Evolutionary conservation across 2,888 invertebrate genomes (phyloP).

Genomic region (Pollenia labialis): DNA sequence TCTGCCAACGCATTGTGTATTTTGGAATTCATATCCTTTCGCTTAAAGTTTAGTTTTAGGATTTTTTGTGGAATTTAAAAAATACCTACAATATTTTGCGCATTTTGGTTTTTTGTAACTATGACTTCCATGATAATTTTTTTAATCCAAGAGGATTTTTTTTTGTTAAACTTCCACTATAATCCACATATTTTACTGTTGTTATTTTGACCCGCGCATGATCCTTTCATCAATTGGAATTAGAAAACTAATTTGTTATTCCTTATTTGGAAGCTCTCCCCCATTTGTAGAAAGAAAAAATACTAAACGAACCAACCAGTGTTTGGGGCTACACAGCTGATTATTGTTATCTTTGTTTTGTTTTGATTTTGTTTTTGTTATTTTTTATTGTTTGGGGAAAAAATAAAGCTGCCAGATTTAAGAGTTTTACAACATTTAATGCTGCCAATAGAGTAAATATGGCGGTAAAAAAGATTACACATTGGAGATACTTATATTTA

Average conservation of each 20-base stretch:
- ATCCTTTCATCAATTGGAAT: conserved; percentile 60
- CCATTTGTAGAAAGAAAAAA: conserved; percentile 15
- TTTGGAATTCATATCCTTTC: conserved; percentile 63
- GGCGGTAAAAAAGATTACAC: too few relatives aligned
- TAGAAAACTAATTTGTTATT: conserved; percentile 29
- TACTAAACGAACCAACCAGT: conserved; percentile 6
- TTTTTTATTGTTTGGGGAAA: neutral
- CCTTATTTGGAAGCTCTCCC: conserved; percentile 29
- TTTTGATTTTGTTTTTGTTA: conserved; percentile 58
- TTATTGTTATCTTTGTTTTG: conserved; percentile 60
- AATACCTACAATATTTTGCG: conserved; percentile 55
- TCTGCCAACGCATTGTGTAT: conserved; percentile 58
- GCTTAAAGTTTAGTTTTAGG: conserved; percentile 16
- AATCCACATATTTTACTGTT: conserved; percentile 54
- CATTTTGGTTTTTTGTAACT: conserved; percentile 58
- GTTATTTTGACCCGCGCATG: conserved; percentile 59
- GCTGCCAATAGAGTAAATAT: neutral
- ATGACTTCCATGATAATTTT: conserved; percentile 40
- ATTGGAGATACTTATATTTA: too few relatives aligned
- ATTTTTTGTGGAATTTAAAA: conserved; percentile 68
- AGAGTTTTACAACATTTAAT: neutral
- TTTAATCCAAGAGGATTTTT: conserved; percentile 56
- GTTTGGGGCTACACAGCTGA: conserved; percentile 58
- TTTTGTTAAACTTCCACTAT: conserved; percentile 49
- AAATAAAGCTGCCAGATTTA: conserved; percentile 18